Evolutionary conservation across 2,113 vertebrate genomes (phyloP).

Genomic region (Desmodus rotundus): DNA sequence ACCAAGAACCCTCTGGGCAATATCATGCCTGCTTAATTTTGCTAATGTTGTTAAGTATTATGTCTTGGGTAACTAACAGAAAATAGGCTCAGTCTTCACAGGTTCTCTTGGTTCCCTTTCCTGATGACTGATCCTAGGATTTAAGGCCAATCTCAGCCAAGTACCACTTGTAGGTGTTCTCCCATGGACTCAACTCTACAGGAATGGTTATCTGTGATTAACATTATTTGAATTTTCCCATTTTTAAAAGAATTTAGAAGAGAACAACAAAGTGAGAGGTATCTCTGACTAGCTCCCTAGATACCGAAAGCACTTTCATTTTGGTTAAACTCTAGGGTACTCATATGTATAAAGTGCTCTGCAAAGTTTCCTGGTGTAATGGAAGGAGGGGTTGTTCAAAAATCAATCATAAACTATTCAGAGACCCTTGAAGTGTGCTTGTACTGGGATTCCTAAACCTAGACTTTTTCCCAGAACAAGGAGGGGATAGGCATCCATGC

Average conservation of each 20-base stretch:
- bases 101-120: neutral
- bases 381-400: neutral
- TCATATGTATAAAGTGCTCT: neutral
- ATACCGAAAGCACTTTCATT: neutral
- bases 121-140: neutral
- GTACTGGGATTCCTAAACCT: neutral
- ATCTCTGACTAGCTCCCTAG: neutral
- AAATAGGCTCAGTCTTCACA: neutral
- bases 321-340: neutral
- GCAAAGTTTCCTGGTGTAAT: accelerated
- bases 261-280: neutral
- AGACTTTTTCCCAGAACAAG: neutral
- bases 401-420: neutral
- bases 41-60: neutral
- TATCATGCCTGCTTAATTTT: neutral
- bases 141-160: neutral
- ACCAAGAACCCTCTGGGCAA: too few relatives aligned
- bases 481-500: accelerated
- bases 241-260: neutral
- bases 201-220: neutral
- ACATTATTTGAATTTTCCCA: neutral
- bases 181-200: neutral
- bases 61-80: neutral
- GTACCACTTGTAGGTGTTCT: neutral
- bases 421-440: neutral